Evolutionary conservation across 37 sponge, comb jelly and placozoan genomes (phyloP), one percentile per base, ranked within the genome.

Genomic region (Trichoplax adhaerens): DNA sequence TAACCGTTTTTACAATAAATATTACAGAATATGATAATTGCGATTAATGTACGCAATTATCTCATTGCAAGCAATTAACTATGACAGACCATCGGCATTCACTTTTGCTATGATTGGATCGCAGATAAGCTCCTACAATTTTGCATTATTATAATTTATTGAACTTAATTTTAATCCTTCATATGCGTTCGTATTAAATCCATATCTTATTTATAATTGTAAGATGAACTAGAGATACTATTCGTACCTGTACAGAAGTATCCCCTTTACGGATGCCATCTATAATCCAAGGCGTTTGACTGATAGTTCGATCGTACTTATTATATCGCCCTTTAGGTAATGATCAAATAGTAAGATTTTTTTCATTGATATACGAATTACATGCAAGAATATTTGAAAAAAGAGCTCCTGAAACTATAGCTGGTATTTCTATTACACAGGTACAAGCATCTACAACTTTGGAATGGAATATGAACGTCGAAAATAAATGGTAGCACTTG

Each of bases 261-360:
- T 86, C 77, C 1, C 70, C 66, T 29, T 90, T 87, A 58, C 64
- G 84, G 46, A 82, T 77, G 3, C 99, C 99, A 58, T 91, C 93
- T 7, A 92, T 50, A 29, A 83, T 48, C 99, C 99, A 98, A 2
- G 99, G 99, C 10, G 94, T 89, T 69, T 98, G 99, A 48, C 85
- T 80, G 3, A 98, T 68, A 0, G 53, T 12, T 53, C 99, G 78
- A 5, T 93, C 88, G 62, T 81, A 88, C 71, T 98, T 98, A 66
- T 80, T 83, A 81, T 98, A 98, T 1, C 99, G 79, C 0, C 99
- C 99, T 53, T 76, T 91, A 50, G 86, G 48, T 57, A 73, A 85
- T 29, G 29, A 29, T 29, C 29, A 29, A 29, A 29, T 29, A 29
- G 29, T 29, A 29, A 29, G 29, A 29, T 29, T 29, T 29, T 29